Evolutionary conservation across 37 sponge, comb jelly and placozoan genomes (phyloP), one percentile per base, ranked within the genome.

Genomic region (Cladorhizidae sp.): DNA sequence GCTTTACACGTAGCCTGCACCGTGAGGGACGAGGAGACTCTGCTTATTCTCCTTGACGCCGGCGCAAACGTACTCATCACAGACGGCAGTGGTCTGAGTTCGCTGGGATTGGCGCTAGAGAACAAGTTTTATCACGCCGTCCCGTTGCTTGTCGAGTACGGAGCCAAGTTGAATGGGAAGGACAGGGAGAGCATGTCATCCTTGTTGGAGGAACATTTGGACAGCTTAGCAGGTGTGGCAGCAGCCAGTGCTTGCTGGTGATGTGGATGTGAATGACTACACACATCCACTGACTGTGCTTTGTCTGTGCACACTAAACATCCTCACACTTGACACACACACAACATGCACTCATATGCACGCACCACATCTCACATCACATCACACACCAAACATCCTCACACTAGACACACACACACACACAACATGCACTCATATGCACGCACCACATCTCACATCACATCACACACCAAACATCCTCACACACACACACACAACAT

Each of bases 21-120:
- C 0, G 54, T 40, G 0, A 78, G 23, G 36, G 92, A 91, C 20
- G 80, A 82, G 32, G 76, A 77, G 54, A 64, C 55, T 0, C 39
- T 91, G 1, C 79, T 83, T 51, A 14, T 83, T n/a, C 68, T 93
- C 17, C 76, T 89, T n/a, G 90, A 93, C 40, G 85, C 79, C 1
- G 84, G 84, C 5, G 57, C 64, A 26, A 42, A 80, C 32, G 63
- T 79, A 0, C 36, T 55, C 22, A 55, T 43, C 5, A 68, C 59
- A 7, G 71, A 78, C 31, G 56, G 45, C 11, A 14, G 59, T 18
- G 92, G 92, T 0, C 41, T 38, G 23, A 87, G 79, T 50, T 64
- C 87, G 0, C 73, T 93, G 0, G 85, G 91, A 33, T 68, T 89
- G 64, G 90, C 94, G 21, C 86, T 93, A 45, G 65, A 54, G 17